Percentiles rank a stretch among this genome's conserved stretches.
Conservation (phyloP, 23 tunicate species). For the Phallusia fumigata region DNA sequence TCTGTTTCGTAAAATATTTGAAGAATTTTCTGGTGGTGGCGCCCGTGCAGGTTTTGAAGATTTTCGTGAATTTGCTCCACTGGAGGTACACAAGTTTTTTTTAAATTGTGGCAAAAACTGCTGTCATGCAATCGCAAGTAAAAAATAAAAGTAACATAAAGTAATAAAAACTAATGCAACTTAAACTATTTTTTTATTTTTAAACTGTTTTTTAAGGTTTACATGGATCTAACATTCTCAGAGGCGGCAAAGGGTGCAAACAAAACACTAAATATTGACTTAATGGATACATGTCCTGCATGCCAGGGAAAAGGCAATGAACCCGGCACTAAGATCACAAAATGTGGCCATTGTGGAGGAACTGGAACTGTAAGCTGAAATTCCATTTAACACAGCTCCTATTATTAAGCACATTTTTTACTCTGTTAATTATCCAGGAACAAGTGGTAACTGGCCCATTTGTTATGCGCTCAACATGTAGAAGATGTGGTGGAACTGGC, state of each 20-base stretch:
- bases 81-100: slow-evolving; percentile 43
- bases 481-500: slow-evolving; percentile 94
- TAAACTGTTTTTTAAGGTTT: slow-evolving; percentile 47
- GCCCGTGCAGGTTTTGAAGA: slow-evolving; percentile 44
- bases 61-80: slow-evolving; percentile 78
- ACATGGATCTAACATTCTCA: slow-evolving; percentile 65
- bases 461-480: slow-evolving; percentile 90
- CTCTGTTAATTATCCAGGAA: slow-evolving; percentile 45
- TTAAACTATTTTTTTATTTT: neutral
- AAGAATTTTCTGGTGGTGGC: slow-evolving; percentile 70
- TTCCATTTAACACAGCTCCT: too few relatives aligned
- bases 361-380: slow-evolving; percentile 62
- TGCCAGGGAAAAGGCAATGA: slow-evolving; percentile 86
- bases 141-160: too few relatives aligned
- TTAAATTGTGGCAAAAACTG: neutral
- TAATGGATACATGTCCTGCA: slow-evolving; percentile 83
- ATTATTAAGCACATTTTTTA: too few relatives aligned
- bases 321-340: slow-evolving; percentile 85
- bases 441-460: slow-evolving; percentile 93
- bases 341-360: slow-evolving; percentile 89
- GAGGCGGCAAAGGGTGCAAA: slow-evolving; percentile 94
- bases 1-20: slow-evolving; percentile 89
- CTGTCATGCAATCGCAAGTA: neutral
- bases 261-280: slow-evolving; percentile 58
- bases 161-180: neutral